Conservation (phyloP, 30 jellyfish, hydroid and myxozoan genomes). For the Phacellophora camtschatica region DNA sequence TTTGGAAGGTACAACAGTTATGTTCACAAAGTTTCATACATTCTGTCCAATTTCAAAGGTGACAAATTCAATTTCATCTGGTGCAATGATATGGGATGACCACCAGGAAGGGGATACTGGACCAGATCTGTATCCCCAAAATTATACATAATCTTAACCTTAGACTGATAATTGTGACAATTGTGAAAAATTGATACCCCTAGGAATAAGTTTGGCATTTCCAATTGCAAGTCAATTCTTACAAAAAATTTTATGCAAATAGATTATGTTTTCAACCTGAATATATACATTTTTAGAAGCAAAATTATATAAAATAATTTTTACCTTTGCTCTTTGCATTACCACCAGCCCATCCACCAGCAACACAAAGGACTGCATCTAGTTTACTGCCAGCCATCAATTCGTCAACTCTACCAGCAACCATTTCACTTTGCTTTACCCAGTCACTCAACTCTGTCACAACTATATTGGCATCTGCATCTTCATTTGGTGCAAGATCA, state of each 20-base stretch:
- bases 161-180: too few relatives aligned
- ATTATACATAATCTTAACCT: too few relatives aligned
- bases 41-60: too few relatives aligned
- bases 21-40: too few relatives aligned
- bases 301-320: not conserved
- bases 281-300: not conserved
- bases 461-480: constrained; percentile 88
- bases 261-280: not conserved
- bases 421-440: constrained; percentile 80
- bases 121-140: too few relatives aligned
- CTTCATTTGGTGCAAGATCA: constrained; percentile 87
- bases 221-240: too few relatives aligned
- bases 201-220: too few relatives aligned
- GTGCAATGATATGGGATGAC: too few relatives aligned
- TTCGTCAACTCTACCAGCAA: constrained; percentile 71
- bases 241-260: not conserved
- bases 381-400: constrained; percentile 69
- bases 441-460: constrained; percentile 90
- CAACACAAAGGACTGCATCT: constrained; percentile 91
- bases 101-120: too few relatives aligned
- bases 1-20: too few relatives aligned
- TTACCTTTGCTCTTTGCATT: constrained; percentile 85
- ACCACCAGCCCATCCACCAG: constrained; percentile 99
- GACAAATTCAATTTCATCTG: too few relatives aligned
- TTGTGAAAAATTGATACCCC: too few relatives aligned